phyloP scores from a whole-genome alignment of 2,113 vertebrate species.

The Hippocampus abdominalis region DNA sequence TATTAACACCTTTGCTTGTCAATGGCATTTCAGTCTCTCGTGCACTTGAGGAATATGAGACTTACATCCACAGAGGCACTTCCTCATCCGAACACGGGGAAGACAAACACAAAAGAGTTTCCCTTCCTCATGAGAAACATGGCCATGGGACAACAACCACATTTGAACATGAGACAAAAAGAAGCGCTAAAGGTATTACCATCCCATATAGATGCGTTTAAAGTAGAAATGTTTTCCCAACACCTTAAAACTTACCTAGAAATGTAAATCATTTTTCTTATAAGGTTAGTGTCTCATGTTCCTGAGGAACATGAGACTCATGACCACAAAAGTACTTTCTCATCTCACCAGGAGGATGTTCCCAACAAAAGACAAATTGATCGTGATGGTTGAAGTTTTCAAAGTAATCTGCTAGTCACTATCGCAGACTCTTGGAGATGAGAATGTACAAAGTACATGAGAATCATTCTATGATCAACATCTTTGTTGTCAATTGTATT shows the following conservation, averaged over 20 bases:
- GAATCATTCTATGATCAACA: background rate
- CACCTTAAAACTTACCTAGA: background rate
- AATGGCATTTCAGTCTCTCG: background rate
- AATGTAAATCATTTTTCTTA: no score
- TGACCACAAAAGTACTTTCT: background rate
- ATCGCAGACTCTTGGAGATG: background rate
- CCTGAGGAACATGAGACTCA: slow-evolving; percentile 11
- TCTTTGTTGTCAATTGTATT: background rate
- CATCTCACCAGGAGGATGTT: background rate
- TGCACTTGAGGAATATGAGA: background rate
- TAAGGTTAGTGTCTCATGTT: slow-evolving; percentile 15
- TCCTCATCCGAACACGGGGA: background rate
- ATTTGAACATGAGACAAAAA: background rate
- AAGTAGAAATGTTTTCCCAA: background rate
- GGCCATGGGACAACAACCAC: background rate
- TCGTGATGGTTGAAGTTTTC: background rate
- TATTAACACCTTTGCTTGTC: background rate
- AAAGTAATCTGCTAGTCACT: background rate
- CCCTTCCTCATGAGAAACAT: background rate
- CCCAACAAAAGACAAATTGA: background rate
- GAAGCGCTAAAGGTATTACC: background rate
- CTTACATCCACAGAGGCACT: slow-evolving; percentile 1
- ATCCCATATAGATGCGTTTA: background rate
- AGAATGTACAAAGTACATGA: background rate
- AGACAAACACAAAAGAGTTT: background rate